Evolutionary conservation across 2,888 invertebrate genomes (phyloP), one percentile per base, ranked within the genome.

Genomic region (Cacoxenus indagator): DNA sequence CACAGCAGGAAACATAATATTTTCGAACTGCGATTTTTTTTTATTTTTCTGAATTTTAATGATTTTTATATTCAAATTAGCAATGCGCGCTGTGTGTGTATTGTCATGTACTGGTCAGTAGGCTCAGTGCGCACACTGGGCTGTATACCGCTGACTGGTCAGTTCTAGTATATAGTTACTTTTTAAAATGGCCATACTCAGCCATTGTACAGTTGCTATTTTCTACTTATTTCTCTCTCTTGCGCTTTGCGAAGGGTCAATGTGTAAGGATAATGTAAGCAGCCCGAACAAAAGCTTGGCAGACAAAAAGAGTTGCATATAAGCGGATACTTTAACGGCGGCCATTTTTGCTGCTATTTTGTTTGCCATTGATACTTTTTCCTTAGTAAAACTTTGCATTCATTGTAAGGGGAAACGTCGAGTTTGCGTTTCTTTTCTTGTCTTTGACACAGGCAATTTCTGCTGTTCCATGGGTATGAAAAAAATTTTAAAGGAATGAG

Each of bases 41-140:
- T 82, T 79, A 80, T 84, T 84, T 81, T 81, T 78, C 31, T 78
- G 84, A 81, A 81, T 84, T 84, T 84, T 81, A 81, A 84, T 83
- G 82, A 80, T 84, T 84, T 81, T 81, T 80, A 76, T 82, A 81
- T 81, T 80, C 75, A 84, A 84, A 84, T 84, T 77, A 80, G 78
- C 69, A 65, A 71, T 68, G 77, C 73, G 76, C 77, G 75, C 75
- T 74, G 71, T 73, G 70, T 54, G 46, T 19, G 65, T 57, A 71
- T 59, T 74, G 68, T 64, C 71, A 71, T 46, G 29, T 27, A 71
- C 82, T 69, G 67, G 81, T 72, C 76, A 71, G 73, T 59, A 70
- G 67, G 65, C 71, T 73, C 71, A 62, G 26, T 14, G 29, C 31
- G 24, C 43, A 64, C 46, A n/a, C 70, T 73, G 71, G 81, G 79